Evolutionary conservation across 2,113 vertebrate species (phyloP), one percentile per base, ranked within the genome.

Genomic region (Zootoca vivipara): DNA sequence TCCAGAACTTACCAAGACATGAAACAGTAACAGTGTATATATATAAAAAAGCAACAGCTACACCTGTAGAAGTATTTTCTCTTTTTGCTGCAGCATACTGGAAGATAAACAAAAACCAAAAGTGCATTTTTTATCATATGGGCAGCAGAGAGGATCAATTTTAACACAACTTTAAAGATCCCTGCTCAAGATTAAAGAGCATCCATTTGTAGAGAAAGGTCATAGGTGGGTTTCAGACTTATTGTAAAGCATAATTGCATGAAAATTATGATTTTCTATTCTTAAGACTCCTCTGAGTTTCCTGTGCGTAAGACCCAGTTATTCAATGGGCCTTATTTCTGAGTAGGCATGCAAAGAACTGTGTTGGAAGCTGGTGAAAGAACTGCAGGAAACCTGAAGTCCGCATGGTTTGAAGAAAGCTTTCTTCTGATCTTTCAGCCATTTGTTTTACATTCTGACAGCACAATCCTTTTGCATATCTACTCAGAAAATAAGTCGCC

Each of bases 81-180:
- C 96, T 95, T 96, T 97, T 90, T 97, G 96, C 94, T 97, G 96
- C 95, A 97, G 96, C 96, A 97, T 95, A 94, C 97, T 97, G 91
- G 70, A 94, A 96, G 89, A 91, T 15, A 94, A 20, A 93, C 80
- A 72, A 92, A 88, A 87, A 33, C 30, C 62, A 70, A 4, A 4
- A 77, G 83, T 90, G 85, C 79, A 92, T 94, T 89, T 9, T 78
- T 4, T 73, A 28, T 4, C 15, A 2, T 69, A 73, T 73, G 40
- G 65, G 26, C 3, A 7, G 85, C 30, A 28, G 84, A 89, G 13
- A 18, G 16, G 87, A 56, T 30, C 28, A 74, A 1, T 78, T 86
- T 85, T 40, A 70, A 87, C 33, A 85, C 92, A 24, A 52, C 30
- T 87, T 42, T 28, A 87, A 69, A 78, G 26, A 18, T 7, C 64